Base-by-base conservation (phyloP, 1,140 invertebrate genomes). In the Liolophura sinensis region DNA sequence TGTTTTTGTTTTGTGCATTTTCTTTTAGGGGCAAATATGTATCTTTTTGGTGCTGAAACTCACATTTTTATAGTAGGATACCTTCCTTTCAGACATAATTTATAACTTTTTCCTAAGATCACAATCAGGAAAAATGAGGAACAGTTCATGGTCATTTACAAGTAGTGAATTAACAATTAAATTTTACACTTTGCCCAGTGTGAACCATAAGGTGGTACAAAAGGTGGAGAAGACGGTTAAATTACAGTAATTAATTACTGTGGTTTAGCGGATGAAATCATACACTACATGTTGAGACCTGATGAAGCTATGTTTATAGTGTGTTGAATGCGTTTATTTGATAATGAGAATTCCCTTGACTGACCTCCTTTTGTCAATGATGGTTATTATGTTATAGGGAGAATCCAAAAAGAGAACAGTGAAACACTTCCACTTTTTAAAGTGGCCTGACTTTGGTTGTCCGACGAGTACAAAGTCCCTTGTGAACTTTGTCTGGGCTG, bases 361-460 rank as follows among this genome's bases (percentile, higher is more conserved):
- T 60, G 18, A 7, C 12, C 18, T 58, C 14, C 25, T 31, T 22
- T 59, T 27, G 6, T 16, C 12, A 46, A 31, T 25, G 24, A 64
- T 31, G 52, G 58, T 25, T 24, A 60, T 51, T 58, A 22, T 24
- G 51, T 70, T 66, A 20, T 67, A 85, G 83, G 82, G 82, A 14
- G 69, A 74, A 31, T 58, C 16, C 56, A 73, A 71, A 54, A 67
- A 59, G 27, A 67, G 77, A 14, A 76, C 69, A 64, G 70, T 85
- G 24, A 82, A 79, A 60, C 84, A 85, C 60, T 78, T 81, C 52
- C 82, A 85, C 67, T 85, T 80, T 66, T 70, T 78, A 24, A 78
- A 73, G 57, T 85, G 84, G 84, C 81, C 81, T 9, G 83, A 85
- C 70, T 82, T 83, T 74, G 84, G 82, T 22, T 82, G 80, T 69